Evolutionary conservation across 2,113 vertebrate species (phyloP).

Genomic region (Gasterosteus nipponicus): DNA sequence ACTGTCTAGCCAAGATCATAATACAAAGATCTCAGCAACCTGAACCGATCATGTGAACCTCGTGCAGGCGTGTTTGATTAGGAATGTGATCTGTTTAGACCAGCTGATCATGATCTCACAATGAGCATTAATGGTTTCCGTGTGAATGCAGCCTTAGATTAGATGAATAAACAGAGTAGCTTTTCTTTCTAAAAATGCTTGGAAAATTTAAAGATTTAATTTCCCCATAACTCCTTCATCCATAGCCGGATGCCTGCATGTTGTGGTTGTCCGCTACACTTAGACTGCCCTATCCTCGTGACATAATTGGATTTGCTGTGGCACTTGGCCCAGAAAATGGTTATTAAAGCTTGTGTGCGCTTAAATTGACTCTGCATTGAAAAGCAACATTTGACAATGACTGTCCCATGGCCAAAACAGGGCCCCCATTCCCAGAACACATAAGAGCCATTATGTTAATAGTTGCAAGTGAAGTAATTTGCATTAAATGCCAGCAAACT

Average conservation of each 20-base stretch:
- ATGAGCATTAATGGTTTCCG: background rate
- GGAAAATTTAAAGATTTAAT: constrained; percentile 10
- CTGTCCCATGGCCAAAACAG: background rate
- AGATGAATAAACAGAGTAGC: background rate
- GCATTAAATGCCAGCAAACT: background rate
- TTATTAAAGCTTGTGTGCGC: constrained; percentile 6
- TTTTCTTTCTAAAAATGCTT: constrained; percentile 2
- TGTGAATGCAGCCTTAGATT: background rate
- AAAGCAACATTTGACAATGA: constrained; percentile 6
- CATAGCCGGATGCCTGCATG: background rate
- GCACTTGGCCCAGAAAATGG: constrained; percentile 14
- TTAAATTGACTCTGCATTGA: constrained; percentile 14
- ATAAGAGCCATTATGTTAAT: background rate
- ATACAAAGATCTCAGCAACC: background rate
- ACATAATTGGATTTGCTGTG: constrained; percentile 21
- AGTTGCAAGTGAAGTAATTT: background rate
- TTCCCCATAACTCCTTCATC: background rate
- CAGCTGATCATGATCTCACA: background rate
- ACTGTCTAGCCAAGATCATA: background rate
- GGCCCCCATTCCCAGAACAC: background rate
- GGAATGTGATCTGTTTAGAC: background rate
- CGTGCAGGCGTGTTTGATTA: background rate
- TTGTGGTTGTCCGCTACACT: background rate
- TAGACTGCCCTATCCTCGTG: background rate
- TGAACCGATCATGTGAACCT: background rate